Evolutionary conservation across 2,888 invertebrate species (phyloP), one percentile per base, ranked within the genome.

Genomic region (Campoletis raptor): DNA sequence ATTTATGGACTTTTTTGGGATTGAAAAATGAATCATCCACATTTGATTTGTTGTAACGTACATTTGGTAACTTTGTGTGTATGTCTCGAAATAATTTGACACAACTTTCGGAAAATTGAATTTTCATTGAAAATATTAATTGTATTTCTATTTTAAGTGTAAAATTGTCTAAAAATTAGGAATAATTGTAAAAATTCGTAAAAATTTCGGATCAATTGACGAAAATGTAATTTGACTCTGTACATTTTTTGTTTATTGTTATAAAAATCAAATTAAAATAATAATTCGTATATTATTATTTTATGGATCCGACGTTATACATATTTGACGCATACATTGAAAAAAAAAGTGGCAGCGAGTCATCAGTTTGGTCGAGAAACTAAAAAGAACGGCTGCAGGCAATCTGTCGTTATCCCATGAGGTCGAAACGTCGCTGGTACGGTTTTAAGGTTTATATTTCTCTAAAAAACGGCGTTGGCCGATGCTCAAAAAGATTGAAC

Each of bases 331-430:
- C 24, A 48, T 48, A 37, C 67, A 67, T 37, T 45, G 78, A n/a
- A 74, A 83, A 81, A 81, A 86, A 78, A 83, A 88, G 88, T 87
- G 85, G 85, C 83, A 88, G 89, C 89, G 91, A 91, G 91, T 91
- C 91, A 91, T 91, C 91, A 91, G 91, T 30, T 30, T 30, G 30
- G 30, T 91, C 90, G 91, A 90, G 90, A 81, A 90, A 91, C 91
- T 90, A 86, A 76, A 54, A 64, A 45, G 66, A 81, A 81, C 83
- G 85, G 90, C 86, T 89, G 89, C 89, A 84, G 70, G 89, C 90
- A 90, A 91, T 91, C 91, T 91, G 90, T 91, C 90, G 91, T 83
- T 77, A 36, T 67, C 83, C 85, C 87, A 81, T 76, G 85, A 67
- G 76, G 81, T 81, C 82, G 74, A 74, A 21, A 57, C 54, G 52